These are phyloP conservation scores for Tenthredo distinguenda DNA, from an alignment of 2,888 invertebrate species.

Conservation along the genomic window DNA sequence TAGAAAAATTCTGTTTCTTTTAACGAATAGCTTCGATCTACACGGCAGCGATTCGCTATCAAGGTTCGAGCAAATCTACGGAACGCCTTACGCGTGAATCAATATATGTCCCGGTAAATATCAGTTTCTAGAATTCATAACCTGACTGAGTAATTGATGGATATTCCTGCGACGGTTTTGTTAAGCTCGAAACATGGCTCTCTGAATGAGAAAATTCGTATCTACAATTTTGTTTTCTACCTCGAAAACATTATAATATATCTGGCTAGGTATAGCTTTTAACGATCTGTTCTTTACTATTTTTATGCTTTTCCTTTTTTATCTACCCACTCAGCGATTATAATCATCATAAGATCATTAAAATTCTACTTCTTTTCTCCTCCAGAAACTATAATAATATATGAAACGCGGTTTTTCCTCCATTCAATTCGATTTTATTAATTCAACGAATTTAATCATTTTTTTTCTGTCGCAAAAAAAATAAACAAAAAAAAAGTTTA, in stretches of 20 bases:
- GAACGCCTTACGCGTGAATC: background rate
- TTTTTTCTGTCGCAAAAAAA: background rate
- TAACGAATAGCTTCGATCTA: background rate
- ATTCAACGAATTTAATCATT: no score
- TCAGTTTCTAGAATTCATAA: background rate
- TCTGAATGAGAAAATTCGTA: background rate
- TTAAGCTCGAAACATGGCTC: background rate
- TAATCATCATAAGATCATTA: conserved; percentile 21
- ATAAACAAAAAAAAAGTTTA: background rate
- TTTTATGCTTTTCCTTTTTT: background rate
- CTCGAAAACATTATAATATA: background rate
- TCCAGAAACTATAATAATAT: background rate
- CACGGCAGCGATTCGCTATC: background rate
- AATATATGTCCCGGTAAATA: background rate
- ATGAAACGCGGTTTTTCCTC: background rate
- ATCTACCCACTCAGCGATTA: background rate
- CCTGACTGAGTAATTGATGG: background rate
- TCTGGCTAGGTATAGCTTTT: background rate
- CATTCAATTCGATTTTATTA: no score
- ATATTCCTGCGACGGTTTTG: background rate
- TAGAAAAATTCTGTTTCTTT: background rate
- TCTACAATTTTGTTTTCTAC: background rate
- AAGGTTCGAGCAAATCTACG: background rate
- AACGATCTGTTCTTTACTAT: background rate
- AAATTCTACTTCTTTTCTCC: background rate